Evolutionary conservation across 2,888 invertebrate genomes (phyloP).

Genomic region (Polyommatus icarus): DNA sequence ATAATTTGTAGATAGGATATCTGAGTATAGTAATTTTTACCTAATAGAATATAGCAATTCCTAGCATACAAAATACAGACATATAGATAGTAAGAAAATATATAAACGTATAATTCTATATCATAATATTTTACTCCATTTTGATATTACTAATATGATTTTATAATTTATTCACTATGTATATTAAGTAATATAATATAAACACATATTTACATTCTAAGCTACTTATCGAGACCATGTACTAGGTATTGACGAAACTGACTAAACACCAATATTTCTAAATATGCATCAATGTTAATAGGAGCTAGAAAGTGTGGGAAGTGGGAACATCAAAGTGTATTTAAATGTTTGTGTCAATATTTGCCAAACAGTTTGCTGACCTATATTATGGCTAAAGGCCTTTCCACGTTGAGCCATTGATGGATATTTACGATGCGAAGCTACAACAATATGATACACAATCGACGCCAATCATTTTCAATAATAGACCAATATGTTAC

Average conservation of each 20-base stretch:
- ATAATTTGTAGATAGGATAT: not conserved
- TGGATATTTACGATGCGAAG: not conserved
- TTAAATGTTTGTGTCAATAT: not conserved
- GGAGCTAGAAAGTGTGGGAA: not conserved
- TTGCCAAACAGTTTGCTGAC: not conserved
- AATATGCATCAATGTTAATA: not conserved
- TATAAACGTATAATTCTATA: conserved; percentile 9
- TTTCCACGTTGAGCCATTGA: not conserved
- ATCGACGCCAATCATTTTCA: too few species aligned
- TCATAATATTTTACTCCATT: not conserved
- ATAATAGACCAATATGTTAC: too few species aligned
- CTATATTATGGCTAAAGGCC: not conserved
- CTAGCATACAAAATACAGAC: conserved; percentile 26
- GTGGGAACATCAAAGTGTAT: not conserved
- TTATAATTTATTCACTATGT: not conserved
- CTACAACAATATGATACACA: too few species aligned
- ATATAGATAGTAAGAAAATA: conserved; percentile 29
- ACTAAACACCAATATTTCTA: not conserved
- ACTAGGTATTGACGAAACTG: not conserved
- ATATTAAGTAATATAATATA: not conserved
- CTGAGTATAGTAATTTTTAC: not conserved
- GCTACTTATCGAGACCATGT: not conserved
- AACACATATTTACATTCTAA: conserved; percentile 12
- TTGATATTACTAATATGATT: not conserved
- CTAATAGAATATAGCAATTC: conserved; percentile 8